Evolutionary conservation across 2,888 invertebrate species (phyloP).

Genomic region (Clistopyga incitator): DNA sequence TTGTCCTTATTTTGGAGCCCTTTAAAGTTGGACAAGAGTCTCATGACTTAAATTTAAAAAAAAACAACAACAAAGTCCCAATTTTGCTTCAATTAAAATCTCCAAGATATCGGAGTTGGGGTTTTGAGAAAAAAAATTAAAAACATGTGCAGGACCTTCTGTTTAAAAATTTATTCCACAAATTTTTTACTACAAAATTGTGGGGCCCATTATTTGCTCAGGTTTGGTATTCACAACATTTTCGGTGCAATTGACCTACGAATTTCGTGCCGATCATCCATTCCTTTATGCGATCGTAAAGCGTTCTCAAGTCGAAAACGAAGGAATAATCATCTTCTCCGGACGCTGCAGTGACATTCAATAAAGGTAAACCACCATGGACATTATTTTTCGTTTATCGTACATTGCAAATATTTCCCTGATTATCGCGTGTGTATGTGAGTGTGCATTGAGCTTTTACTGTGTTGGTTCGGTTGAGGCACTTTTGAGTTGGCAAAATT

Average conservation of each 20-base stretch:
- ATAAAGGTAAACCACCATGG: conserved; percentile 45
- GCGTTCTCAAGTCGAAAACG: conserved; percentile 31
- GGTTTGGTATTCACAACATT: conserved; percentile 46
- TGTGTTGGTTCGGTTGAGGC: conserved; percentile 41
- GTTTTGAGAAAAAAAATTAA: neutral
- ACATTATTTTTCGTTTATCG: neutral
- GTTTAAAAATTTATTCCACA: neutral
- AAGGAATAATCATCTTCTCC: conserved; percentile 55
- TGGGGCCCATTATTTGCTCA: conserved; percentile 41
- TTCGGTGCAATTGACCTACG: conserved; percentile 48
- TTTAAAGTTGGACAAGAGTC: no score
- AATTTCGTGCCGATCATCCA: conserved; percentile 66
- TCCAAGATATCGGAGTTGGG: neutral
- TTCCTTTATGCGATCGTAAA: conserved; percentile 70
- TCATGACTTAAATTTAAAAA: no score
- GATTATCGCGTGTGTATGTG: conserved; percentile 27
- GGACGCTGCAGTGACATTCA: conserved; percentile 55
- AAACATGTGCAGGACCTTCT: no score
- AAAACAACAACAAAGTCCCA: no score
- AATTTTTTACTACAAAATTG: neutral
- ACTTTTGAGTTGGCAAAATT: conserved; percentile 21
- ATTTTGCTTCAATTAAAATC: no score
- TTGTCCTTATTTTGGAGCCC: neutral
- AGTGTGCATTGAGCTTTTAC: conserved; percentile 26
- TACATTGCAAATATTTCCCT: neutral